Percentiles rank a stretch among this genome's conserved stretches.
phyloP scores from a whole-genome alignment of 2,113 vertebrate species.

The Mus musculus region DNA sequence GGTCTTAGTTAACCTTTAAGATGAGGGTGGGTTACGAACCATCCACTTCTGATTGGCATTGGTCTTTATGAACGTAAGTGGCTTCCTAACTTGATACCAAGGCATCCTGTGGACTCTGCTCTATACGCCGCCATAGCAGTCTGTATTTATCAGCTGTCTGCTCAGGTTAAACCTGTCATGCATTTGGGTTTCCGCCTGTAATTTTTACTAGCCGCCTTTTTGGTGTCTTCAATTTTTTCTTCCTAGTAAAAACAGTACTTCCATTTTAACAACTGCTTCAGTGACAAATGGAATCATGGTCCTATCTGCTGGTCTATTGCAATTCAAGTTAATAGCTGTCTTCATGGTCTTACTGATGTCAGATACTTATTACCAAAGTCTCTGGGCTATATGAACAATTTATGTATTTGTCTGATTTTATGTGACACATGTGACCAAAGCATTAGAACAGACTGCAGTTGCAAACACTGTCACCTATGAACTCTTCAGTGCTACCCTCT shows the following conservation, averaged over 20 bases:
- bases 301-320: conserved; percentile 53
- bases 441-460: neutral
- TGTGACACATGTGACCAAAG: conserved; percentile 34
- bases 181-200: conserved; percentile 46
- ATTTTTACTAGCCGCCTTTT: conserved; percentile 64
- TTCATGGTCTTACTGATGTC: neutral
- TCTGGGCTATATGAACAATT: neutral
- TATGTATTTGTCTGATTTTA: conserved; percentile 57
- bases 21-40: conserved; percentile 65
- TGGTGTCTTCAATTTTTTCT: conserved; percentile 70
- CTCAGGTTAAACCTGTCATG: conserved; percentile 58
- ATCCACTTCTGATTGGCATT: conserved; percentile 72
- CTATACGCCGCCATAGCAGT: conserved; percentile 47
- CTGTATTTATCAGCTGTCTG: conserved; percentile 73
- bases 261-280: conserved; percentile 67
- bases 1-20: conserved; percentile 35
- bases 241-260: conserved; percentile 68
- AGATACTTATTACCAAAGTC: conserved; percentile 25
- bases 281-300: conserved; percentile 72
- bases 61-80: conserved; percentile 70
- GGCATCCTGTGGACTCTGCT: conserved; percentile 68
- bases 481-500: neutral
- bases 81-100: conserved; percentile 62
- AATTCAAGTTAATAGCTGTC: conserved; percentile 59
- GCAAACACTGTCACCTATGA: neutral